Conservation (phyloP, 2,113 vertebrate species). For the Zapornia atra region DNA sequence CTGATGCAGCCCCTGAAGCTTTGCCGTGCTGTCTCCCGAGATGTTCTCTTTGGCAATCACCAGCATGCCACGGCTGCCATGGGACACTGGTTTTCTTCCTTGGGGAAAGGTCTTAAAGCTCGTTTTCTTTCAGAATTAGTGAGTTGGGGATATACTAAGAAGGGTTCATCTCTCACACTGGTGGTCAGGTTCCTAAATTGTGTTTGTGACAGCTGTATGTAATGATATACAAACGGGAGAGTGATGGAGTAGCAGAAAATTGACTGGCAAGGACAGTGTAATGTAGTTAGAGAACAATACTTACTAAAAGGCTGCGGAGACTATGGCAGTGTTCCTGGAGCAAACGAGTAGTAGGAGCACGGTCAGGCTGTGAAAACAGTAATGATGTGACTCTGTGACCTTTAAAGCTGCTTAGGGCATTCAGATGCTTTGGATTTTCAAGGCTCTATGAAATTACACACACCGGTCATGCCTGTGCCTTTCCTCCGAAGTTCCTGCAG, state of each 20-base stretch:
- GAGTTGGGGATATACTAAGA: constrained; percentile 1
- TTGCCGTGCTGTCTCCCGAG: neutral
- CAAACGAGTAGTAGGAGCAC: neutral
- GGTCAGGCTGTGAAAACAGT: neutral
- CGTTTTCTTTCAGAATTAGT: neutral
- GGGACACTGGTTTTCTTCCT: neutral
- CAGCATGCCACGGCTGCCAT: neutral
- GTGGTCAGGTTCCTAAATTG: constrained; percentile 59
- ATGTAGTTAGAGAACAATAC: neutral
- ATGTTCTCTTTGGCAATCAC: neutral
- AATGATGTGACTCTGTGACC: neutral
- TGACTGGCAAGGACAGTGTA: constrained; percentile 45
- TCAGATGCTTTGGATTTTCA: neutral
- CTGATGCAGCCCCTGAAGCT: neutral
- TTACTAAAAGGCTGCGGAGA: neutral
- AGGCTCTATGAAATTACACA: neutral
- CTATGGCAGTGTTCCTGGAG: neutral
- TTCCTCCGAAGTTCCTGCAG: neutral
- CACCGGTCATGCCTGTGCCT: accelerated
- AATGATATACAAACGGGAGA: constrained; percentile 54
- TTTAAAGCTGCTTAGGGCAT: neutral
- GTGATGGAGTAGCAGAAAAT: constrained; percentile 68
- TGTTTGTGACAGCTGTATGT: constrained; percentile 37
- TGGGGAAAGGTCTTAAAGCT: neutral
- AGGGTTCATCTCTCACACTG: constrained; percentile 32